These are phyloP conservation scores for Plutomurus gul DNA, from an alignment of 1,140 invertebrate species.

Conservation along the genomic window DNA sequence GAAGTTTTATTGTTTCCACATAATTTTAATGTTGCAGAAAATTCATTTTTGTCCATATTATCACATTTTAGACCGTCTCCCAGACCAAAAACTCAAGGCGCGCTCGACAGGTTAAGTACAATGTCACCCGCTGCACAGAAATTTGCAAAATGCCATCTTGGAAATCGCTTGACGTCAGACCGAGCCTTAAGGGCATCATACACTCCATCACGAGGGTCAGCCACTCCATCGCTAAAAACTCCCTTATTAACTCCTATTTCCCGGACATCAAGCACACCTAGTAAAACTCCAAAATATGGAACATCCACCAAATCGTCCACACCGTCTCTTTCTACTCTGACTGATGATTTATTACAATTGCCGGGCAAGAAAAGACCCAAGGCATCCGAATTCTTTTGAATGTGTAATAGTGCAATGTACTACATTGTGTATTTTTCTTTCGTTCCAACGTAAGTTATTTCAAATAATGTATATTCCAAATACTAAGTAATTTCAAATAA, in stretches of 20 bases:
- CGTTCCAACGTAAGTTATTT: no score
- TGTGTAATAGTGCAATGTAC: background rate
- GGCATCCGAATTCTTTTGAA: constrained; percentile 44
- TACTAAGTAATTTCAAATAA: no score
- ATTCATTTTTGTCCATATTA: background rate
- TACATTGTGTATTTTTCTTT: background rate
- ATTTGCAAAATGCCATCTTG: constrained; percentile 69
- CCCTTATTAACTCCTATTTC: constrained; percentile 54
- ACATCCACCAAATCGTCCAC: background rate
- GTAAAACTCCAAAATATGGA: constrained; percentile 37
- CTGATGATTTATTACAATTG: constrained; percentile 43
- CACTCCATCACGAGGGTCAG: constrained; percentile 59
- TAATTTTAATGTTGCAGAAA: background rate
- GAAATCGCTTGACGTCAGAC: constrained; percentile 60
- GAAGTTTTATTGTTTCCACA: background rate
- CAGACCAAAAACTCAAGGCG: constrained; percentile 47
- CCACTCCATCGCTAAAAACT: constrained; percentile 52
- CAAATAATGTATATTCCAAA: background rate
- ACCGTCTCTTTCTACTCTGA: constrained; percentile 17
- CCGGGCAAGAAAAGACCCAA: constrained; percentile 14
- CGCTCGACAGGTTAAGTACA: constrained; percentile 76
- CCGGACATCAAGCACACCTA: constrained; percentile 49
- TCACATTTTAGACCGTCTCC: constrained; percentile 54
- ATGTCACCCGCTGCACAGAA: constrained; percentile 94
- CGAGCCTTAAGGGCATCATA: constrained; percentile 63